Percentiles rank a stretch among this genome's conserved stretches.
Evolutionary conservation across 2,113 vertebrate species (phyloP).

Genomic region (Plotosus lineatus): DNA sequence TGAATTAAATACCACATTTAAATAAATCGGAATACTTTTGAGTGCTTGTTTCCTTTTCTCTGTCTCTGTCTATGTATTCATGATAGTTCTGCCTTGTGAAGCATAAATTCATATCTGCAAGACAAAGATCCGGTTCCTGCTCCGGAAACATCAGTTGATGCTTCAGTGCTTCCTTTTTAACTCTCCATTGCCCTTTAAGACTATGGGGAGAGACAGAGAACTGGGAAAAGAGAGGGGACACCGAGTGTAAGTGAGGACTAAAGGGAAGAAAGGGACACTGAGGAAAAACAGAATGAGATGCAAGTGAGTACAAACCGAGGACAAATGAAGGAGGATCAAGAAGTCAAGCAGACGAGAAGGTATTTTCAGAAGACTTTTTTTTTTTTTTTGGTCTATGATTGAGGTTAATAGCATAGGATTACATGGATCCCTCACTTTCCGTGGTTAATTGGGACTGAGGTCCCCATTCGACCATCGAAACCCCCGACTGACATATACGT

Average conservation of each 20-base stretch:
- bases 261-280: neutral
- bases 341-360: constrained; percentile 2
- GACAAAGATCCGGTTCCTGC: constrained; percentile 23
- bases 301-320: constrained; percentile 12
- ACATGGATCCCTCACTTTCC: too few species aligned
- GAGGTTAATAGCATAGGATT: neutral
- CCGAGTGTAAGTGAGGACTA: neutral
- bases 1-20: constrained; percentile 16
- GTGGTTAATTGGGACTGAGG: too few species aligned
- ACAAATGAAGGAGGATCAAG: constrained; percentile 30
- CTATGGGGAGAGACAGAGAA: constrained; percentile 8
- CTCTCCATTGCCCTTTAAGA: neutral
- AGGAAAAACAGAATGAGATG: neutral
- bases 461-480: too few species aligned
- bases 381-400: neutral
- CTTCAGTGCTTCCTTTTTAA: constrained; percentile 16
- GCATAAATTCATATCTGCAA: constrained; percentile 39
- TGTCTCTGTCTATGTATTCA: too few species aligned
- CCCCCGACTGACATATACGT: too few species aligned
- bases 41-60: neutral
- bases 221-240: neutral
- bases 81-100: constrained; percentile 35
- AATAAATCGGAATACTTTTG: neutral
- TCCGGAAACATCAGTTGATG: constrained; percentile 14
- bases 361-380: neutral